Evolutionary conservation across 2,888 invertebrate genomes (phyloP).

Genomic region (Calliopum simillimum): DNA sequence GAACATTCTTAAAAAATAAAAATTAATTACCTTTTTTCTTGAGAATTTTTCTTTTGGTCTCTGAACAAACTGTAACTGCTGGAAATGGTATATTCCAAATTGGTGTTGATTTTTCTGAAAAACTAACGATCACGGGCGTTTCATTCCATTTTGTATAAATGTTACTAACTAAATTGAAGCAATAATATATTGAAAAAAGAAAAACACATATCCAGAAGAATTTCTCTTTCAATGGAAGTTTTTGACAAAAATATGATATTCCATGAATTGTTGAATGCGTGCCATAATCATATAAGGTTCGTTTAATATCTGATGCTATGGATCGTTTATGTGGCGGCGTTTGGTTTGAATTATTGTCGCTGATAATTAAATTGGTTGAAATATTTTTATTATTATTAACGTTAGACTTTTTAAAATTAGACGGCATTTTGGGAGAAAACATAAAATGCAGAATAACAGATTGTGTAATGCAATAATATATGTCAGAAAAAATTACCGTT

Average conservation of each 20-base stretch:
- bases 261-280: slow-evolving; percentile 74
- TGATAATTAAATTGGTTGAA: slow-evolving; percentile 1
- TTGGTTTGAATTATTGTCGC: background rate
- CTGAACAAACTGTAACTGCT: slow-evolving; percentile 63
- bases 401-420: slow-evolving; percentile 28
- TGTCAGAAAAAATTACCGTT: no score
- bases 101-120: slow-evolving; percentile 76
- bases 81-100: slow-evolving; percentile 65
- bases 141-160: slow-evolving; percentile 77
- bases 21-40: slow-evolving; percentile 44
- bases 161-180: slow-evolving; percentile 71
- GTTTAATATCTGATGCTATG: slow-evolving; percentile 50
- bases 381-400: slow-evolving; percentile 17
- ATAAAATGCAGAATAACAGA: no score
- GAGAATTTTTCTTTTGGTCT: slow-evolving; percentile 56
- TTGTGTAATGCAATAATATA: no score
- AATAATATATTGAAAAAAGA: slow-evolving; percentile 72
- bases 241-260: slow-evolving; percentile 72
- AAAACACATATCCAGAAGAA: slow-evolving; percentile 71
- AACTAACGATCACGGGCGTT: slow-evolving; percentile 79
- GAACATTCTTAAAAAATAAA: background rate
- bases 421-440: no score
- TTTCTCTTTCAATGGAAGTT: slow-evolving; percentile 71
- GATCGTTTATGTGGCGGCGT: slow-evolving; percentile 16
- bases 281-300: slow-evolving; percentile 71